Evolutionary conservation across 2,113 vertebrate genomes (phyloP).

Genomic region (Motacilla alba): DNA sequence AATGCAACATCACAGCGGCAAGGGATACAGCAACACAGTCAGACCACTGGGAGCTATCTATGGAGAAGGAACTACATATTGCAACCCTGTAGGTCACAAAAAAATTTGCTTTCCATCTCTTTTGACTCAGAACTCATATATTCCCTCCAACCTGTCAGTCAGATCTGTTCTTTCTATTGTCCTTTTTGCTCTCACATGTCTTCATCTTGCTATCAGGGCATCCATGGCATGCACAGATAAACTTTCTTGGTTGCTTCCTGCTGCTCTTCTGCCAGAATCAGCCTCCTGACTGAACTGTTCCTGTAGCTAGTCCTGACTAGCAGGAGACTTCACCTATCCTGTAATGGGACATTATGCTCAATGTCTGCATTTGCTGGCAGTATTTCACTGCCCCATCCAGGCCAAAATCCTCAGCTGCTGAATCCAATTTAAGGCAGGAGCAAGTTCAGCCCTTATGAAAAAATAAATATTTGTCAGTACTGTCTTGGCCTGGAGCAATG

Average conservation of each 20-base stretch:
- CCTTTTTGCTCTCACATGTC: not conserved
- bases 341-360: not conserved
- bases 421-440: not conserved
- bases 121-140: not conserved
- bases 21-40: not conserved
- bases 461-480: not conserved
- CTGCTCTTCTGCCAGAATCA: not conserved
- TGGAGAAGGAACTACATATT: not conserved
- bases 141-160: not conserved
- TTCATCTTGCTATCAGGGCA: not conserved
- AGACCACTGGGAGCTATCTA: not conserved
- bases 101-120: not conserved
- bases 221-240: not conserved
- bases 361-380: not conserved
- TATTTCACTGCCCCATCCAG: not conserved
- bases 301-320: not conserved
- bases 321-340: not conserved
- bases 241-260: not conserved
- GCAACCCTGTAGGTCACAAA: not conserved
- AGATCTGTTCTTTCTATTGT: not conserved
- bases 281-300: not conserved
- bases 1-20: not conserved
- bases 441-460: not conserved
- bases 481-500: not conserved
- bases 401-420: not conserved